Evolutionary conservation across 2,113 vertebrate species (phyloP).

Genomic region (Amazona guildingii): DNA sequence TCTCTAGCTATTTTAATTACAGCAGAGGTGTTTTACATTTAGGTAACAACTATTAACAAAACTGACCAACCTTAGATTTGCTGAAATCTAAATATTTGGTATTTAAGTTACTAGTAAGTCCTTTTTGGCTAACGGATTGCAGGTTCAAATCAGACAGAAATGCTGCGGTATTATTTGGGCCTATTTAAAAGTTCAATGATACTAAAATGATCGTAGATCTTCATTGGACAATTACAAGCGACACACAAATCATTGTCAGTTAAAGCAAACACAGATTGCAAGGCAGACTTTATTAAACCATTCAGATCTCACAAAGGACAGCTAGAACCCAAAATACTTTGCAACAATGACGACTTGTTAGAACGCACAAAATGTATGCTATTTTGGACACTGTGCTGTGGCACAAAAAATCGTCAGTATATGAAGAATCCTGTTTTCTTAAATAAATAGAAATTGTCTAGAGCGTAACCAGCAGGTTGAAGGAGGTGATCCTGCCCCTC

Average conservation of each 20-base stretch:
- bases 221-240: background rate
- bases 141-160: background rate
- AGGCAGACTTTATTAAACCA: background rate
- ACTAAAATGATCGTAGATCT: background rate
- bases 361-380: background rate
- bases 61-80: background rate
- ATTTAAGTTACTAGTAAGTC: background rate
- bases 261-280: background rate
- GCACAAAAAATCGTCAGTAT: background rate
- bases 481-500: no score
- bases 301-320: background rate
- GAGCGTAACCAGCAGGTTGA: no score
- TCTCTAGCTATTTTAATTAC: background rate
- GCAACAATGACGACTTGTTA: background rate
- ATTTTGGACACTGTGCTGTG: background rate
- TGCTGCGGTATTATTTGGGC: background rate
- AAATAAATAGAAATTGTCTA: background rate
- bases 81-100: background rate
- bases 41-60: background rate
- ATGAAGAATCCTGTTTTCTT: background rate
- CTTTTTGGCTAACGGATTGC: background rate
- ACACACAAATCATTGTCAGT: background rate
- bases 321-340: background rate
- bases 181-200: background rate
- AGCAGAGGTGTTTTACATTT: background rate